Percentiles rank a stretch among this genome's conserved stretches.
Conservation (phyloP, 2,113 vertebrate species). For the Ciconia boyciana region DNA sequence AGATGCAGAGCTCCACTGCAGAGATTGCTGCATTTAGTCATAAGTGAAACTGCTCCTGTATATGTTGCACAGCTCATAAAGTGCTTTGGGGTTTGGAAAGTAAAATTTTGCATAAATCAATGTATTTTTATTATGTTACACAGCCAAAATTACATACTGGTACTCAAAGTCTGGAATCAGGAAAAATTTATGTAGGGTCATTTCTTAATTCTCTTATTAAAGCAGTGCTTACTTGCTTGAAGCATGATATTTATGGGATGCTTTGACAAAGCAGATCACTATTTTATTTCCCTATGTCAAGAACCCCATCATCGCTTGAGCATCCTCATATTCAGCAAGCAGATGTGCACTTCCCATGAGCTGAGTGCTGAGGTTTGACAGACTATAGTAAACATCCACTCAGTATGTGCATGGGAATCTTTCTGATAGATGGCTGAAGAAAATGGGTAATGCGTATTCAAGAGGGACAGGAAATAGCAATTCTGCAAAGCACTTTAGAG, state of each 20-base stretch:
- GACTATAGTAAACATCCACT: background rate
- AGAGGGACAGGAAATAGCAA: slow-evolving; percentile 22
- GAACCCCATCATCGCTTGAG: background rate
- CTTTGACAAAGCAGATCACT: slow-evolving; percentile 7
- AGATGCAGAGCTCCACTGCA: background rate
- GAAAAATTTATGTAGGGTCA: background rate
- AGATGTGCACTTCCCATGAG: background rate
- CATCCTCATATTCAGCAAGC: background rate
- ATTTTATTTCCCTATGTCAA: background rate
- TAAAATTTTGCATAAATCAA: slow-evolving; percentile 36
- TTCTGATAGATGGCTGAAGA: background rate
- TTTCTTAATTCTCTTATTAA: background rate
- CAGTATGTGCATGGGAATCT: background rate
- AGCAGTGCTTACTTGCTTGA: background rate
- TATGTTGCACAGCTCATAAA: slow-evolving; percentile 39
- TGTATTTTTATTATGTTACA: background rate
- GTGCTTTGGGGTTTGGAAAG: slow-evolving; percentile 36
- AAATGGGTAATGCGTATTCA: background rate
- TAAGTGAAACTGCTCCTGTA: slow-evolving; percentile 19
- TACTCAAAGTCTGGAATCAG: background rate
- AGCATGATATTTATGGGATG: background rate
- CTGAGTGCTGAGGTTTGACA: background rate
- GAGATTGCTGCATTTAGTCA: slow-evolving; percentile 26
- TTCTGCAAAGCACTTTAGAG: background rate
- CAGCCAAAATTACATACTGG: background rate